Evolutionary conservation across 2,888 invertebrate genomes (phyloP).

Genomic region (Tholera decimalis): DNA sequence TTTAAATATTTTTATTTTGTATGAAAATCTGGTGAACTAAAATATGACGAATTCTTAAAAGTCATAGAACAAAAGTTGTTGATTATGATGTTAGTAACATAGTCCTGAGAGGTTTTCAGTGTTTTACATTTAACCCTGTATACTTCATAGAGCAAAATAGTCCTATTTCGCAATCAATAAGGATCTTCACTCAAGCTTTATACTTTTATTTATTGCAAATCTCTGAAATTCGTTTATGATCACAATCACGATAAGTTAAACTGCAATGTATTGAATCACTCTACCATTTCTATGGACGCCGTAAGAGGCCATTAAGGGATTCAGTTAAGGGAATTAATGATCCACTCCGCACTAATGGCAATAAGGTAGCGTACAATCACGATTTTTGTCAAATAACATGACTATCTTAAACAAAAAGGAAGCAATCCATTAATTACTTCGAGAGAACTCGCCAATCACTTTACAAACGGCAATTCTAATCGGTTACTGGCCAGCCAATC

Average conservation of each 20-base stretch:
- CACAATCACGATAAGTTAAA: conserved; percentile 11
- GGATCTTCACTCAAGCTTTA: too few relatives aligned
- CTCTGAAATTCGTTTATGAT: conserved; percentile 11
- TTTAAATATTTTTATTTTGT: too few relatives aligned
- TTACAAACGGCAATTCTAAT: conserved; percentile 55
- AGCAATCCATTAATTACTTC: conserved; percentile 45
- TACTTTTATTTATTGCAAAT: neutral
- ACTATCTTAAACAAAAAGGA: conserved; percentile 39
- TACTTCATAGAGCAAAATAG: neutral
- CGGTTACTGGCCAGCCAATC: conserved; percentile 40
- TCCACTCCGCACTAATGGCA: conserved; percentile 46
- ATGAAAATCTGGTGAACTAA: too few relatives aligned
- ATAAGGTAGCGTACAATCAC: conserved; percentile 32
- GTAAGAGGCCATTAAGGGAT: conserved; percentile 50
- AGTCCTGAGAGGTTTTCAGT: too few relatives aligned
- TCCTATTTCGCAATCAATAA: neutral
- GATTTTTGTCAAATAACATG: conserved; percentile 30
- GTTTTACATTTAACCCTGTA: too few relatives aligned
- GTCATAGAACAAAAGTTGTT: too few relatives aligned
- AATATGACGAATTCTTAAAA: too few relatives aligned
- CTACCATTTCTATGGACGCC: conserved; percentile 39
- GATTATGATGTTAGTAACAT: too few relatives aligned
- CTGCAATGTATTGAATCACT: conserved; percentile 25
- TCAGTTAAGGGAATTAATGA: conserved; percentile 50
- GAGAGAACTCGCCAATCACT: conserved; percentile 49